Evolutionary conservation across 2,888 invertebrate genomes (phyloP).

Genomic region (Drosophila peninsularis): DNA sequence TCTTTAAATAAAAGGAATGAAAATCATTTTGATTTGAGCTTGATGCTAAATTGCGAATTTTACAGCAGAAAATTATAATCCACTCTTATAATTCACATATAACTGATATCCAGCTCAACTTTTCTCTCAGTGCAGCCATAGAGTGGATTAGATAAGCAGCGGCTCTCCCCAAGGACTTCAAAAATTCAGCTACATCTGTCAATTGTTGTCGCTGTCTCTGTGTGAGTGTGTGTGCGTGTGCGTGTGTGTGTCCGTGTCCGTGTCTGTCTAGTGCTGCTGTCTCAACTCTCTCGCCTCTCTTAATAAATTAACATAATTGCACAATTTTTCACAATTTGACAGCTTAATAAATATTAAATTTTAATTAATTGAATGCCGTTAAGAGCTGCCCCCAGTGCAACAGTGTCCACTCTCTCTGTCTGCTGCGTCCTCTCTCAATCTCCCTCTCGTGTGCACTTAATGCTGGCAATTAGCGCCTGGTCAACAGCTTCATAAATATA

Average conservation of each 20-base stretch:
- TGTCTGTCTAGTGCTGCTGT: constrained; percentile 8
- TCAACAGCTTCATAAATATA: constrained; percentile 57
- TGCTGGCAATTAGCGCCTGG: constrained; percentile 52
- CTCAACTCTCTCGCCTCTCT: constrained; percentile 9
- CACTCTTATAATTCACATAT: not conserved
- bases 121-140: constrained; percentile 5
- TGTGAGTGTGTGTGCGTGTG: constrained; percentile 8
- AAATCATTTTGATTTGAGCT: too few relatives aligned
- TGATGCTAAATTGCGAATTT: too few relatives aligned
- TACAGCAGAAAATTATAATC: not conserved
- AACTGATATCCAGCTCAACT: not conserved
- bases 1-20: too few relatives aligned
- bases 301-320: constrained; percentile 66
- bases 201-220: constrained; percentile 9
- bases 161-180: constrained; percentile 17
- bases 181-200: constrained; percentile 42
- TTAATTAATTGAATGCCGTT: constrained; percentile 70
- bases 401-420: constrained; percentile 7
- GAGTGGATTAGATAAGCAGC: constrained; percentile 1
- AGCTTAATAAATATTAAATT: constrained; percentile 72
- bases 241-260: constrained; percentile 7
- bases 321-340: constrained; percentile 64
- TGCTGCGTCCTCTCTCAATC: not conserved
- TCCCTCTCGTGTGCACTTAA: constrained; percentile 18
- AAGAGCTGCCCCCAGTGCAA: constrained; percentile 37